Base-by-base conservation (phyloP, 1,140 invertebrate genomes). In the Drosophila sp. region DNA sequence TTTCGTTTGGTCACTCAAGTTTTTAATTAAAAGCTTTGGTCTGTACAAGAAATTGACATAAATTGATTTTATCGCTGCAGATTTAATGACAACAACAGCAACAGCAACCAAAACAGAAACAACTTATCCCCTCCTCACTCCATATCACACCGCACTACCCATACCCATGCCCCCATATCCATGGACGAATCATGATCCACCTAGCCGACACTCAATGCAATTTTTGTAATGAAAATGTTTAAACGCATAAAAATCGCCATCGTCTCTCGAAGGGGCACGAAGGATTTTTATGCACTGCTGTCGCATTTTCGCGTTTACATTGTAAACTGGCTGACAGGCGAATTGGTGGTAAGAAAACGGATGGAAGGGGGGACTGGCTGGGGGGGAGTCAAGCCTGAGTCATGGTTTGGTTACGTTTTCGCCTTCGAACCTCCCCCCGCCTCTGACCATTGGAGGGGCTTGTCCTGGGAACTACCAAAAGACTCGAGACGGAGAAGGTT, bases 211-310 rank as follows among this genome's bases (percentile, higher is more conserved):
- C 57, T 61, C 84, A 77, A 89, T 89, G 83, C 83, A 87, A 89
- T 87, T 89, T 89, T 89, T 87, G 84, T 87, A 87, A 87, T 87
- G 83, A 87, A 87, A 87, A 89, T 89, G 83, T 87, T 86, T 86
- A 83, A 89, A 86, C 83, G 83, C 83, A 86, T 86, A 86, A 86
- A 86, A 86, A 89, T 87, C 76, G 84, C 83, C 82, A 83, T 72
- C 60, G 75, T 66, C 27, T 55, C 44, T 32, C 25, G 17, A 17
- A 78, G 47, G 73, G 65, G 64, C 75, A 75, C 44, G 44, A 82
- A 85, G 82, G 79, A 85, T 87, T 85, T 85, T 85, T 85, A 85
- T 85, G 82, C 82, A 85, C 84, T 86, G 79, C 83, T 89, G 83
- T 86, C 83, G 84, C 83, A 89, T 87, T 89, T 84, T 84, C 83